A percentile compares a stretch with the other conserved stretches of the same genome.
Evolutionary conservation across 2,113 vertebrate species (phyloP).

Genomic region (Campylomormyrus numenius): DNA sequence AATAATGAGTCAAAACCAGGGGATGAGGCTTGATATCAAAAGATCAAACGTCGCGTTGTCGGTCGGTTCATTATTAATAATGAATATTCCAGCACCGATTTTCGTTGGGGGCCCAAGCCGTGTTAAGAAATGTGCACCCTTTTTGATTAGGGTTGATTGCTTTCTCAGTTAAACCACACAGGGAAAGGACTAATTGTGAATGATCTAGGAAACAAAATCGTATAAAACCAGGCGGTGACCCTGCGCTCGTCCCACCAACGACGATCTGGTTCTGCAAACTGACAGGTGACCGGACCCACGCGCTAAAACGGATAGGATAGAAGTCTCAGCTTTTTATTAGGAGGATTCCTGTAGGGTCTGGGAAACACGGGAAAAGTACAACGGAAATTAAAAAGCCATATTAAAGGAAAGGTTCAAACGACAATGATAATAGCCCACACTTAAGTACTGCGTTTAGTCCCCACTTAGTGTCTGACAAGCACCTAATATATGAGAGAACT

Average conservation of each 20-base stretch:
- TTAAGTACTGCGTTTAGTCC: slow-evolving; percentile 26
- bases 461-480: slow-evolving; percentile 22
- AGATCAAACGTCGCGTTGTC: background rate
- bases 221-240: background rate
- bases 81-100: background rate
- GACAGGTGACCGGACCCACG: background rate
- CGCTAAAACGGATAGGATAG: background rate
- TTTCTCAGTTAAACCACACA: background rate
- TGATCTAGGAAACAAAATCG: background rate
- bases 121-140: background rate
- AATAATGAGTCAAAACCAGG: background rate
- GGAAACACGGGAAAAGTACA: slow-evolving; percentile 11
- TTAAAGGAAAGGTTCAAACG: slow-evolving; percentile 26
- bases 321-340: slow-evolving; percentile 3
- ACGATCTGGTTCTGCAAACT: background rate
- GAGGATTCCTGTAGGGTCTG: background rate
- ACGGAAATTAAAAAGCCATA: slow-evolving; percentile 17
- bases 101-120: background rate
- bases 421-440: slow-evolving; percentile 21
- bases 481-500: slow-evolving; percentile 25
- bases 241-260: background rate
- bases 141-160: slow-evolving; percentile 5
- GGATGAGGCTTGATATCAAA: background rate
- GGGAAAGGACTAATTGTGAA: background rate
- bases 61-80: slow-evolving; percentile 15